Conservation (phyloP, 2,113 vertebrate genomes). For the Antechinus stuartii region DNA sequence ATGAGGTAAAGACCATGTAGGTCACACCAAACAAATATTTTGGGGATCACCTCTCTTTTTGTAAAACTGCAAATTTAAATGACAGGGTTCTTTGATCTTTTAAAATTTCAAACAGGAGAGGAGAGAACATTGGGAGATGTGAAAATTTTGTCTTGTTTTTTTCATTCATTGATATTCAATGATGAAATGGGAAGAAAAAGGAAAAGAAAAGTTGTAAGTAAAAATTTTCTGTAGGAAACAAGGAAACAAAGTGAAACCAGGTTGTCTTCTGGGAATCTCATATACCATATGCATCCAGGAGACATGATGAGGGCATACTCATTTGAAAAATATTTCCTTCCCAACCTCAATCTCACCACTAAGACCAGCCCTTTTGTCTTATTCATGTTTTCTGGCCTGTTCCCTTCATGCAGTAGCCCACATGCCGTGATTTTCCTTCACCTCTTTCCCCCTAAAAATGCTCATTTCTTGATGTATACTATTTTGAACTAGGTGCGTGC, state of each 20-base stretch:
- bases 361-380: not conserved
- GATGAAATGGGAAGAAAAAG: not conserved
- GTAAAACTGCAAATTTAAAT: conserved; percentile 47
- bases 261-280: not conserved
- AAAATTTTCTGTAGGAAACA: not conserved
- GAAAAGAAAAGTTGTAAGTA: not conserved
- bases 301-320: not conserved
- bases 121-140: not conserved
- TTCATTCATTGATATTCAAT: not conserved
- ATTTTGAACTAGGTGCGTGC: not conserved
- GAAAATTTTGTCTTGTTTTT: conserved; percentile 4
- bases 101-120: conserved; percentile 55
- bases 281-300: not conserved
- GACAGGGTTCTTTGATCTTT: not conserved
- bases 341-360: not conserved
- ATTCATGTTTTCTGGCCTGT: not conserved
- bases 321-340: not conserved
- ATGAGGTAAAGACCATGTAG: conserved; percentile 55
- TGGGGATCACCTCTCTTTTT: conserved; percentile 39
- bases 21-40: conserved; percentile 70
- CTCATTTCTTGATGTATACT: not conserved
- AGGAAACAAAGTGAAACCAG: conserved; percentile 2
- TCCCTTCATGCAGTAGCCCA: not conserved
- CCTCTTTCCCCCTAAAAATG: not conserved
- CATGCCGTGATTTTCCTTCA: not conserved